Evolutionary conservation across 2,888 invertebrate species (phyloP).

Genomic region (Anoncus sp.): DNA sequence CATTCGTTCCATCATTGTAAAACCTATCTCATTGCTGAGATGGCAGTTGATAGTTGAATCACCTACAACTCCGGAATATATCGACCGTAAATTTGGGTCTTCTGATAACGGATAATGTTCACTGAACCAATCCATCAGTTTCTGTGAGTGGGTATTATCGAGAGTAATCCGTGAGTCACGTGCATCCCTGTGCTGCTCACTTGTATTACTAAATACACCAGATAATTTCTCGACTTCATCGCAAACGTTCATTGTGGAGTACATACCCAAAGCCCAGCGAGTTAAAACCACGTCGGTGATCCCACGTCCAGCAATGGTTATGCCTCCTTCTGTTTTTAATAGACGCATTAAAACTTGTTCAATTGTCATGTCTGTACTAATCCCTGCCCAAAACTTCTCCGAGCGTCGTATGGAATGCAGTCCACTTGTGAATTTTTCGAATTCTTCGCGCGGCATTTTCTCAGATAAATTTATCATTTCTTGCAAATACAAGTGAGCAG

Average conservation of each 20-base stretch:
- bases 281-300: constrained; percentile 31
- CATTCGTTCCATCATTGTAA: neutral
- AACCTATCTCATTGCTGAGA: constrained; percentile 9
- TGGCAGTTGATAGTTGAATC: constrained; percentile 31
- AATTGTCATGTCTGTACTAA: too few relatives aligned
- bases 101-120: constrained; percentile 6
- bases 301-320: constrained; percentile 31
- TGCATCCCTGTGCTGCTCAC: constrained; percentile 52
- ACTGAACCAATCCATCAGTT: constrained; percentile 51
- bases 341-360: constrained; percentile 40
- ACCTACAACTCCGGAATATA: constrained; percentile 12
- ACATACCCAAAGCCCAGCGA: constrained; percentile 36
- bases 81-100: neutral
- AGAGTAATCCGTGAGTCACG: constrained; percentile 42
- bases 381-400: constrained; percentile 33
- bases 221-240: constrained; percentile 43
- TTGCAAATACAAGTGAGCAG: constrained; percentile 78
- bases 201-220: constrained; percentile 32
- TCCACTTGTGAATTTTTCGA: constrained; percentile 19
- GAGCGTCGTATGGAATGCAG: too few relatives aligned
- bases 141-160: constrained; percentile 52
- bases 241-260: constrained; percentile 45
- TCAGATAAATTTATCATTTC: constrained; percentile 74
- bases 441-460: constrained; percentile 30
- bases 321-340: constrained; percentile 28